Conservation (phyloP, 2,113 vertebrate genomes). For the Miniopterus natalensis region DNA sequence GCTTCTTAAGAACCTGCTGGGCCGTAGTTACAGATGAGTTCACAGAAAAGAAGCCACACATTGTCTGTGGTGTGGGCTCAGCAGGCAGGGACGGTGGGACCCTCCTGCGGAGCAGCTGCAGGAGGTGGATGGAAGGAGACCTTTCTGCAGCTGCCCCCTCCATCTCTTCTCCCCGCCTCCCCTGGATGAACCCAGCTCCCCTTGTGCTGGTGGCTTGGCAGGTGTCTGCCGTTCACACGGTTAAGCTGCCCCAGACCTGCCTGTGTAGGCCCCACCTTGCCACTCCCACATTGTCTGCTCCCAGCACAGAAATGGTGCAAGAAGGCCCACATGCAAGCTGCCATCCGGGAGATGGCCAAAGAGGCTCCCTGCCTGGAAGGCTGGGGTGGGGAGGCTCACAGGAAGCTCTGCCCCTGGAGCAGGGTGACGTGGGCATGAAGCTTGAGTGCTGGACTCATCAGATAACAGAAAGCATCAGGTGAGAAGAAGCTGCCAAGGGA, state of each 20-base stretch:
- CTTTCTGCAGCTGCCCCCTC: too few species aligned
- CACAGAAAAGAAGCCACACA: constrained; percentile 69
- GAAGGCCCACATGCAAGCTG: not conserved
- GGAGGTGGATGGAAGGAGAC: not conserved
- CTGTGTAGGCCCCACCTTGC: not conserved
- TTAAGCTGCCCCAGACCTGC: constrained; percentile 48
- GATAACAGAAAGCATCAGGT: rapidly evolving
- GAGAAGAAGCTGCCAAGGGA: rapidly evolving
- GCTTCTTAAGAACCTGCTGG: constrained; percentile 41
- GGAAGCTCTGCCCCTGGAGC: not conserved
- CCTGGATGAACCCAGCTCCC: not conserved
- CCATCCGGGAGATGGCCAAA: not conserved
- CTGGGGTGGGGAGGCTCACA: not conserved
- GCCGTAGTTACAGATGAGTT: not conserved
- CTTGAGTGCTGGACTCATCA: not conserved
- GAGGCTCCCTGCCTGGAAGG: not conserved
- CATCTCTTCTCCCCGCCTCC: rapidly evolving
- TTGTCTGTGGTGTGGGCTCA: rapidly evolving
- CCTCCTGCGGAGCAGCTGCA: not conserved
- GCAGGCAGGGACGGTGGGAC: not conserved
- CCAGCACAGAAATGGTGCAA: not conserved
- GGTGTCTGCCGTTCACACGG: not conserved
- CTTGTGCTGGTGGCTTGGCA: not conserved
- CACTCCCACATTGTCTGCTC: not conserved
- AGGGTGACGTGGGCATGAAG: rapidly evolving